Evolutionary conservation across 53 echinoderm and acorn worm species (phyloP), one percentile per base, ranked within the genome.

Genomic region (Hippasteria phrygiana): DNA sequence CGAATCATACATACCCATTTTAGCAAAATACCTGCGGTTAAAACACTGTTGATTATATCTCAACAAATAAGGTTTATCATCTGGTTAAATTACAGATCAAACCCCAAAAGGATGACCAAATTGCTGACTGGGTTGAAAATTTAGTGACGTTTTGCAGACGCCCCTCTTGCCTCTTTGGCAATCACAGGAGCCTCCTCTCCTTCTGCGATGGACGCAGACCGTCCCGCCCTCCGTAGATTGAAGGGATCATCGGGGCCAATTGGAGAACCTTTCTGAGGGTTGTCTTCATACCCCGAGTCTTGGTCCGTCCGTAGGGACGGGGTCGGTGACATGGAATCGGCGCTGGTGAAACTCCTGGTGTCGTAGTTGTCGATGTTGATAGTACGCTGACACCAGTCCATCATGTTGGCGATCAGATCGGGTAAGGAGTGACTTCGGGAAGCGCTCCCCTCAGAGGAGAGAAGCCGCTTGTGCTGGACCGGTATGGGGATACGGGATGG

Each of bases 281-380:
- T 96, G 78, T 96, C 97, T 37, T 96, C 97, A 54, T 94, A 96
- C 18, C 97, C 97, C 16, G 97, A 96, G 78, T 96, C 97, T 71
- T 96, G 91, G 83, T 96, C 96, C 20, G 93, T 89, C 40, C 90
- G 87, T 1, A 88, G 89, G 27, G 94, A 96, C 8, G 94, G 92
- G 32, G 97, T 96, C 7, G 97, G 97, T 3, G 97, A 96, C 53
- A 92, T 87, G 43, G 97, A 96, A 66, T 90, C 97, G 71, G 90
- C 91, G 40, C 92, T 91, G 56, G 92, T 92, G 75, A 88, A 93
- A 33, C 90, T 80, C 39, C 92, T 66, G 3, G 93, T 88, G 48
- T 94, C 93, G 35, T 62, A 92, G 48, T 78, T 90, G 76, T 94
- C 90, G 34, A 82, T 87, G 64, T 73, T 79, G 65, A 93, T 94